Evolutionary conservation across 2,797 vertebrate genomes (phyloP).

Genomic region (Gymnoscopelus braueri): DNA sequence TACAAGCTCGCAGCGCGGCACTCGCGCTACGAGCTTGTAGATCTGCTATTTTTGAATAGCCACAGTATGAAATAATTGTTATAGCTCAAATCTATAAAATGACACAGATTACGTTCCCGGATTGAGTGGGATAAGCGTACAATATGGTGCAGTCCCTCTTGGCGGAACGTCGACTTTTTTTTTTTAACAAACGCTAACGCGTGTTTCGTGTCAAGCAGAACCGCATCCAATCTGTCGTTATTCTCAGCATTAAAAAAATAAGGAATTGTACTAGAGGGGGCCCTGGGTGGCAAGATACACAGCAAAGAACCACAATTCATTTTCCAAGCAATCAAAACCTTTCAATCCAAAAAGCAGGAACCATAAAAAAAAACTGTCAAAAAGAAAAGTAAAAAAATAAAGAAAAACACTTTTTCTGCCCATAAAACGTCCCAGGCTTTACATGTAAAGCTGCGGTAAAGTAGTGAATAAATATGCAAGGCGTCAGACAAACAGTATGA

Average conservation of each 20-base stretch:
- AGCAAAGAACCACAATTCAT: conserved; percentile 28
- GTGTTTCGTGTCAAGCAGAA: conserved; percentile 36
- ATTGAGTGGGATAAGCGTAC: conserved; percentile 17
- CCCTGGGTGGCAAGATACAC: conserved; percentile 6
- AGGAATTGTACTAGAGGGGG: conserved; percentile 16
- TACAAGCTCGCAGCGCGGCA: too few species aligned
- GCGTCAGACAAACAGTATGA: conserved; percentile 51
- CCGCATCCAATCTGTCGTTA: conserved; percentile 17
- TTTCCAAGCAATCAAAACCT: conserved; percentile 28
- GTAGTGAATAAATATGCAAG: conserved; percentile 75
- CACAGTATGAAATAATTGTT: too few species aligned
- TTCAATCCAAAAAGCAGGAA: conserved; percentile 36
- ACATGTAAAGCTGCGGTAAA: conserved; percentile 44
- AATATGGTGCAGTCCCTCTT: conserved; percentile 36
- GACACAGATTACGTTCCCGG: too few species aligned
- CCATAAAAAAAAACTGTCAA: conserved; percentile 11
- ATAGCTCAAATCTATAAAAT: too few species aligned
- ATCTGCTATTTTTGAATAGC: too few species aligned
- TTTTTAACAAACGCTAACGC: conserved; percentile 22
- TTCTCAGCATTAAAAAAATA: conserved; percentile 26
- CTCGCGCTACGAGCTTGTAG: too few species aligned
- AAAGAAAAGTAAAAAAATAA: conserved; percentile 11
- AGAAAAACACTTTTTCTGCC: conserved; percentile 8
- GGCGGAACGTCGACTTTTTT: conserved; percentile 44
- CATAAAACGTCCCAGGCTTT: conserved; percentile 35